These are phyloP conservation scores for Strigamia transsilvanica DNA, from an alignment of 2,888 invertebrate species.

Conservation along the genomic window DNA sequence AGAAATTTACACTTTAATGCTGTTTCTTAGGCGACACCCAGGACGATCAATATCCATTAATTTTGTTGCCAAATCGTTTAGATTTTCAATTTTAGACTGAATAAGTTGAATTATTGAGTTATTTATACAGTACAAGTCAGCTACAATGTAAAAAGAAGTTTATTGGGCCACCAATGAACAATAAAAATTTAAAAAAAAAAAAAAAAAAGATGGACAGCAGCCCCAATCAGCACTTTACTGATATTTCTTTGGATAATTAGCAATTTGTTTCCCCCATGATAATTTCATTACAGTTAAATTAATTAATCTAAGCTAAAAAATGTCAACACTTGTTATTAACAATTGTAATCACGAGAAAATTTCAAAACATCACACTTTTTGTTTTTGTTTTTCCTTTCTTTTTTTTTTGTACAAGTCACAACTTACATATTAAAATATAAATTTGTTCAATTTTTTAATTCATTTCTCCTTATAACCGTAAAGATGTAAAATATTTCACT, in stretches of 20 bases:
- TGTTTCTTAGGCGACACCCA: no score
- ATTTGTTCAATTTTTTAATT: slow-evolving; percentile 12
- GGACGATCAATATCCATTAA: no score
- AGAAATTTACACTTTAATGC: no score
- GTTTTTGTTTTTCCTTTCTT: neutral
- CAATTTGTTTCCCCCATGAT: neutral
- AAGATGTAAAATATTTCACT: slow-evolving; percentile 66
- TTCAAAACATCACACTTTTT: neutral
- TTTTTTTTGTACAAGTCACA: slow-evolving; percentile 16
- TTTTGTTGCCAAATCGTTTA: no score
- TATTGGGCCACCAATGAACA: slow-evolving; percentile 22
- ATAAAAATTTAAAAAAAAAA: neutral
- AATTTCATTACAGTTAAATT: neutral
- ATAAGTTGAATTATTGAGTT: neutral
- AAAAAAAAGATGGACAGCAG: neutral
- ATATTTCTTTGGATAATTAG: neutral
- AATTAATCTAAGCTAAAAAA: neutral
- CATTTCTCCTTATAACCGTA: slow-evolving; percentile 54
- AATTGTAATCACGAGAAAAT: neutral
- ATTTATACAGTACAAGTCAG: neutral
- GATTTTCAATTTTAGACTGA: no score
- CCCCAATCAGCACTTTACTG: neutral
- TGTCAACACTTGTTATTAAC: neutral
- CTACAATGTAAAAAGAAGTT: slow-evolving; percentile 22
- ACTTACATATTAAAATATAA: slow-evolving; percentile 24